Base-by-base conservation (phyloP, 2,888 invertebrate species). In the Perdita meconis region DNA sequence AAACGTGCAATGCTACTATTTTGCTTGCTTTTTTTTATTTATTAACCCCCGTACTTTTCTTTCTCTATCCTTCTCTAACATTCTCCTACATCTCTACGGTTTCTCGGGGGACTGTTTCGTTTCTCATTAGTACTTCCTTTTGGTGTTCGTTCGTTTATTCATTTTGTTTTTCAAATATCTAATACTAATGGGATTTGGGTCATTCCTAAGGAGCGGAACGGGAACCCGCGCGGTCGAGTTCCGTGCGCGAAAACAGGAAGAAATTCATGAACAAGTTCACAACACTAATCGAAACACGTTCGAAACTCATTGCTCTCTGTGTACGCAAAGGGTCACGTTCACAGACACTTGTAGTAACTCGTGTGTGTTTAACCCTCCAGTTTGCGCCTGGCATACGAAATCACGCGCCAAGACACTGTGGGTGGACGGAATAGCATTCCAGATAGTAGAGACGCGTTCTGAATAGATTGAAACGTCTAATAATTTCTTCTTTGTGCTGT, bases 11-110 rank as follows among this genome's bases (percentile, higher is more conserved):
- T 89, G 86, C 81, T 81, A 88, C 86, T 86, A 87, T 89, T 89
- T 47, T 89, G 90, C 90, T 90, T 91, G 89, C 89, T 90, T 90
- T 87, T 88, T 90, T 87, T 90, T 87, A 89, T 90, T 90, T 88
- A 89, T 89, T 89, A 90, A 90, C 88, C 90, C 84, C 74, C 87
- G 83, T 78, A 86, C 73, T 82, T 76, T 83, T 66, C 55, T 83
- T 85, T 88, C 83, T 80, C 77, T 81, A 10, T 85, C 84, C 80
- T 76, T 82, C 76, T 79, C 84, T 90, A 90, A 90, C 89, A 89
- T 68, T 83, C 74, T 86, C 80, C 77, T 74, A 26, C 68, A n/a
- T n/a, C n/a, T 84, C 65, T 82, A 34, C 65, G 87, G 88, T 82
- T 83, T 81, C 57, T 81, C 44, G 88, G 86, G 82, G 55, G 75